Evolutionary conservation across 2,113 vertebrate species (phyloP).

Genomic region (Labrus mixtus): DNA sequence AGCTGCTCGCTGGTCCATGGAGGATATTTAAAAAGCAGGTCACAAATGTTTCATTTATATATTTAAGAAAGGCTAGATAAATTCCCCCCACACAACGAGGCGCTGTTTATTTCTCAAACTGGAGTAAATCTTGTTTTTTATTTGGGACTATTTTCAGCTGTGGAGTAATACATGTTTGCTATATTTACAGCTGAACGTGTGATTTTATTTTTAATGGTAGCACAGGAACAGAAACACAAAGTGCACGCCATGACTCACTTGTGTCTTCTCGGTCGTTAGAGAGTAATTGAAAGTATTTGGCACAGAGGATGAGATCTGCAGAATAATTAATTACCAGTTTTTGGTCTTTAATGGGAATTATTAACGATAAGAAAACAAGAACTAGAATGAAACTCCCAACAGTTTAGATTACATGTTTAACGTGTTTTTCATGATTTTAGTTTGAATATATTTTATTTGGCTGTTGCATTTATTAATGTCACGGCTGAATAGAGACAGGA

Average conservation of each 20-base stretch:
- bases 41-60: background rate
- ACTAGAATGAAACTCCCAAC: background rate
- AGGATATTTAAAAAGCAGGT: background rate
- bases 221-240: background rate
- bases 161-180: background rate
- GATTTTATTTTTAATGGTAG: background rate
- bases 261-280: background rate
- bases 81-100: background rate
- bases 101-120: background rate
- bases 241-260: background rate
- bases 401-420: no score
- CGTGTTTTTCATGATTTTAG: no score
- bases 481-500: no score
- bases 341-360: background rate
- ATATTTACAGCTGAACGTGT: background rate
- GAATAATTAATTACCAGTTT: background rate
- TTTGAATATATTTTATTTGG: no score
- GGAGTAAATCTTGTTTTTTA: background rate
- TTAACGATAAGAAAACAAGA: background rate
- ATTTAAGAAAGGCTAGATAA: background rate
- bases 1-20: background rate
- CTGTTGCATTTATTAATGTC: no score
- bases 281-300: background rate
- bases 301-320: background rate
- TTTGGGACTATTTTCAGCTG: slow-evolving; percentile 4